These are phyloP conservation scores for Diachasmimorpha longicaudata DNA, from an alignment of 1,140 invertebrate species.

Conservation along the genomic window DNA sequence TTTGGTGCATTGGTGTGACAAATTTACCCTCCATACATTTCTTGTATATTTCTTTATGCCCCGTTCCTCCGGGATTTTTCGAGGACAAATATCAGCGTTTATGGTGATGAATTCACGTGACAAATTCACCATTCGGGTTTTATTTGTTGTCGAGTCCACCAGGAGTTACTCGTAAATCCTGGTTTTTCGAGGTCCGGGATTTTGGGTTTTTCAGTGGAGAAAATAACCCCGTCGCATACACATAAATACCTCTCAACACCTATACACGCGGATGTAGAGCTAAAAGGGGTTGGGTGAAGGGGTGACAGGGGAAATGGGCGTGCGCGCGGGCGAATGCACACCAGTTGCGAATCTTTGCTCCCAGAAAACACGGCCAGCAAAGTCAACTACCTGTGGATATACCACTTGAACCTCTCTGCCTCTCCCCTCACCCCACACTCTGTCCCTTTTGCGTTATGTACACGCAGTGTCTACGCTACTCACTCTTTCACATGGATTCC, in stretches of 20 bases:
- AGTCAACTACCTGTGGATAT: constrained; percentile 58
- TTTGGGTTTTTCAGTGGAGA: not conserved
- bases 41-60: not conserved
- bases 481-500: not conserved
- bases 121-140: not conserved
- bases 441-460: constrained; percentile 24
- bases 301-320: not conserved
- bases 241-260: not conserved
- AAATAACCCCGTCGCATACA: not conserved
- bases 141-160: constrained; percentile 25
- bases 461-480: constrained; percentile 16
- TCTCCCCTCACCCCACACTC: not conserved
- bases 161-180: constrained; percentile 18
- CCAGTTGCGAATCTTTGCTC: constrained; percentile 41
- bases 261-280: not conserved
- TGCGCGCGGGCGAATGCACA: constrained; percentile 34
- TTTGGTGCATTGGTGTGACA: too few relatives aligned
- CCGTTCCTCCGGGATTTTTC: not conserved
- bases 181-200: constrained; percentile 7
- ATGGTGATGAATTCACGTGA: not conserved
- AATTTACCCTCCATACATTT: too few relatives aligned
- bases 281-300: not conserved
- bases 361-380: constrained; percentile 44
- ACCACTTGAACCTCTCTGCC: constrained; percentile 29
- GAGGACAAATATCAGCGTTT: not conserved